phyloP scores from a whole-genome alignment of 1,140 invertebrate genomes.

The Drosophila albomicans region DNA sequence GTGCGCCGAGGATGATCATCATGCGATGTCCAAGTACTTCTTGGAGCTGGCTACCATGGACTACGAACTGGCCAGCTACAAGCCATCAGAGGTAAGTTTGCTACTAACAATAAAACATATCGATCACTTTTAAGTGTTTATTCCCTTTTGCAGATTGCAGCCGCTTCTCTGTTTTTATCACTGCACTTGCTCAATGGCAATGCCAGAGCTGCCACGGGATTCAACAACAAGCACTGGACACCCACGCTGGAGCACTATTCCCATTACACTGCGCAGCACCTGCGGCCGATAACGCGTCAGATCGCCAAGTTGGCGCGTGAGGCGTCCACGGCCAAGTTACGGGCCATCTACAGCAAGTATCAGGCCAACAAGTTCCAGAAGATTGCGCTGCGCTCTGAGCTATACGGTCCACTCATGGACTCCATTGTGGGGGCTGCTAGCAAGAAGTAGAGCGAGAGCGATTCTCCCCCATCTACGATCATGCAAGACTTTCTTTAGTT shows the following conservation, averaged over 20 bases:
- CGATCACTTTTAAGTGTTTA: not conserved
- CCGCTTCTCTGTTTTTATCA: constrained; percentile 86
- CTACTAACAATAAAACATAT: not conserved
- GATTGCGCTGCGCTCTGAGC: constrained; percentile 87
- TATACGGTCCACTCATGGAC: constrained; percentile 85
- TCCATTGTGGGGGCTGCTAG: constrained; percentile 61
- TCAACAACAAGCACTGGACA: constrained; percentile 86
- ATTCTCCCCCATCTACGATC: not conserved
- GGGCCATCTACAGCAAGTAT: constrained; percentile 88
- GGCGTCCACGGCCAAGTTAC: constrained; percentile 87
- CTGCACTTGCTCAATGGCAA: constrained; percentile 85
- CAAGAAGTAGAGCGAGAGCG: constrained; percentile 47
- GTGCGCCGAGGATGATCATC: constrained; percentile 89
- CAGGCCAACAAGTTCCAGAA: constrained; percentile 86
- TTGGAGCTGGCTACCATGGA: constrained; percentile 94
- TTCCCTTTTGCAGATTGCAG: constrained; percentile 79
- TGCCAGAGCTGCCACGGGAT: constrained; percentile 71
- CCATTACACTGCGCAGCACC: constrained; percentile 86
- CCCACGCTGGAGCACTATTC: constrained; percentile 88
- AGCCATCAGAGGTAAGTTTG: constrained; percentile 89
- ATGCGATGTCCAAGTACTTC: constrained; percentile 96
- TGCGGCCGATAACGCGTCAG: constrained; percentile 87
- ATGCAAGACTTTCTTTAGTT: not conserved
- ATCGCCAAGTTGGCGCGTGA: constrained; percentile 87
- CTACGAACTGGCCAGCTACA: constrained; percentile 92